These are phyloP conservation scores for Callinectes sapidus DNA, from an alignment of 2,888 invertebrate species.

Conservation along the genomic window DNA sequence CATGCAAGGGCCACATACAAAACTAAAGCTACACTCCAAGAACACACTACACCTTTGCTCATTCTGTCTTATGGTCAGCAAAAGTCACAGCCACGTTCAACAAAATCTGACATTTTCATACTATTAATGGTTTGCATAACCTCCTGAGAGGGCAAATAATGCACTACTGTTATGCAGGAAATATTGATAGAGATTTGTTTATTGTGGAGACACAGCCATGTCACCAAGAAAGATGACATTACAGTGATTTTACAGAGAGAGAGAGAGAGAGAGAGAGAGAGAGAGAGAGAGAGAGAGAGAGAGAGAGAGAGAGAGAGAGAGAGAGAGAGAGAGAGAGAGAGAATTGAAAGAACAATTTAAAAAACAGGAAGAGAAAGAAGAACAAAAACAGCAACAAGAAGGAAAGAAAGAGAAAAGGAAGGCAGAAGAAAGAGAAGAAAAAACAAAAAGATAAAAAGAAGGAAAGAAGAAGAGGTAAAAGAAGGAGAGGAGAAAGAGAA, in stretches of 20 bases:
- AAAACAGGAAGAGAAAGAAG: not conserved
- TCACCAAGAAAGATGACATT: too few relatives aligned
- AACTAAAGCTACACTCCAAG: not conserved
- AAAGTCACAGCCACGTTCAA: not conserved
- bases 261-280: not conserved
- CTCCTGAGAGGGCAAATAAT: not conserved
- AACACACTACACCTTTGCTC: not conserved
- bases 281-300: not conserved
- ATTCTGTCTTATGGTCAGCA: not conserved
- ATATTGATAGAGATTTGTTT: too few relatives aligned
- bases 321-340: not conserved
- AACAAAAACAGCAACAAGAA: not conserved
- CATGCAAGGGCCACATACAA: constrained; percentile 5
- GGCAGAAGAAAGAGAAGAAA: not conserved
- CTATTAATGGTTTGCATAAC: not conserved
- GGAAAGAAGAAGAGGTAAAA: not conserved
- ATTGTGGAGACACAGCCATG: too few relatives aligned
- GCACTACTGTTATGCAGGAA: not conserved
- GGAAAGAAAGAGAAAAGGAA: not conserved
- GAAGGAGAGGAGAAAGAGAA: not conserved
- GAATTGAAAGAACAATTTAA: not conserved
- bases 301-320: not conserved
- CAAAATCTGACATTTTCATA: not conserved
- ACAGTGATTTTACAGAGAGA: not conserved
- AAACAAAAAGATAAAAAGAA: not conserved